Base-by-base conservation (phyloP, 2,888 invertebrate genomes). In the Euclidia mi region DNA sequence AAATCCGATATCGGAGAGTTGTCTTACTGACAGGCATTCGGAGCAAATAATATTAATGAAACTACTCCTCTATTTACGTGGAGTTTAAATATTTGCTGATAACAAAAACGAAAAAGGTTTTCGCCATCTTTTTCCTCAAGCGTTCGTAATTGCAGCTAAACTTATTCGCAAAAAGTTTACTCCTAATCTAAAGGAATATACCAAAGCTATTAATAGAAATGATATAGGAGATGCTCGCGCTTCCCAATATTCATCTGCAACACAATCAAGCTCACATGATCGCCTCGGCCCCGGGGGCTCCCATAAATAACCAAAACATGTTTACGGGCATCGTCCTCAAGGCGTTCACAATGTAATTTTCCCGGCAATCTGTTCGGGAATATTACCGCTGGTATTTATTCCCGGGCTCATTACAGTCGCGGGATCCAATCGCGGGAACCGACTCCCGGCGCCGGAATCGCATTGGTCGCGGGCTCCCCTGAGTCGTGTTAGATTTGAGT, bases 351-450 rank as follows among this genome's bases (percentile, higher is more conserved):
- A 85, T 84, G 81, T 85, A 83, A 85, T 85, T 84, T 81, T 73
- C 79, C 62, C 72, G 75, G 85, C 86, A 87, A 88, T 87, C 85
- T 84, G 81, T 78, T 80, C 78, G 76, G 77, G 76, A 69, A 82
- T 84, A 86, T 84, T 85, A 85, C 81, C 83, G 68, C 38, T 67
- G 84, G 87, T 88, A 89, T 90, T 90, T 89, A 90, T 91, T 84
- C 87, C 84, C 82, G 80, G 79, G 81, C 83, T 90, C 87, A 90
- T 90, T 89, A 89, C 80, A 71, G 76, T 65, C 71, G 76, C 76
- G 75, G 76, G 82, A 89, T 87, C 90, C 89, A 89, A 90, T 89
- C 85, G 84, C 71, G 78, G 76, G 64, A 65, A 66, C 64, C 71
- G 74, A 70, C 69, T 74, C 78, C 77, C 78, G 72, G 70, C 65